A percentile compares a stretch with the other conserved stretches of the same genome.
These are phyloP conservation scores for Gonioctena quinquepunctata DNA, from an alignment of 1,140 invertebrate species.

Conservation along the genomic window DNA sequence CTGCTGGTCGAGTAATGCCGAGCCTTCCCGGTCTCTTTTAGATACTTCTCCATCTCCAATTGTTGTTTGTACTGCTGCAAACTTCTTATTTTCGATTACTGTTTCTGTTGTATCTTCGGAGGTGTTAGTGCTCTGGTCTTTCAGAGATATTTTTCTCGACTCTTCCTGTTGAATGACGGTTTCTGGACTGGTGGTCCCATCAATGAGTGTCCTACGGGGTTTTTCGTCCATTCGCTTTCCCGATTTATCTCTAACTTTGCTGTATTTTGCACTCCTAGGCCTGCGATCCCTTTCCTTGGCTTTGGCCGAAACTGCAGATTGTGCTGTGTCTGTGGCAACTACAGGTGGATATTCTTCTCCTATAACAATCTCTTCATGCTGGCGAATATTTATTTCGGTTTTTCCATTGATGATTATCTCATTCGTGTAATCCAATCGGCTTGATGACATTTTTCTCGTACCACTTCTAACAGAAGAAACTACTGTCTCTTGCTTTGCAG, in stretches of 20 bases:
- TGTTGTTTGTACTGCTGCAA: neutral
- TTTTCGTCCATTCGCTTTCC: neutral
- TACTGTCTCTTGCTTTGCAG: constrained; percentile 13
- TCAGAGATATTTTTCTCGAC: neutral
- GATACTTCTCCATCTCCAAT: constrained; percentile 23
- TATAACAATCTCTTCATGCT: constrained; percentile 35
- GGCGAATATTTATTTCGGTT: constrained; percentile 46
- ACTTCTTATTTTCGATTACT: constrained; percentile 28
- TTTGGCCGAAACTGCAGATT: constrained; percentile 1
- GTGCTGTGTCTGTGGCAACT: constrained; percentile 15
- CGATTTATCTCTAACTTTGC: constrained; percentile 21
- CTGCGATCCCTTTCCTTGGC: constrained; percentile 39
- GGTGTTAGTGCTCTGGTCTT: constrained; percentile 31
- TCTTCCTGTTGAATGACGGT: neutral
- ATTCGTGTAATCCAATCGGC: constrained; percentile 40
- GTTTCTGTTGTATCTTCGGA: constrained; percentile 31
- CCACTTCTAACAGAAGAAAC: constrained; percentile 17
- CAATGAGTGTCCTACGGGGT: neutral
- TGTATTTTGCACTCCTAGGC: constrained; percentile 45
- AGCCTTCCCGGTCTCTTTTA: neutral
- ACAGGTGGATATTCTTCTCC: constrained; percentile 21
- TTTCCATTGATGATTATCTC: constrained; percentile 45
- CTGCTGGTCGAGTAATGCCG: constrained; percentile 13
- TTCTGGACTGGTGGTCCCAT: constrained; percentile 5
- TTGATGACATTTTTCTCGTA: constrained; percentile 22